phyloP scores from a whole-genome alignment of 2,113 vertebrate genomes.

The Ranitomeya imitator region DNA sequence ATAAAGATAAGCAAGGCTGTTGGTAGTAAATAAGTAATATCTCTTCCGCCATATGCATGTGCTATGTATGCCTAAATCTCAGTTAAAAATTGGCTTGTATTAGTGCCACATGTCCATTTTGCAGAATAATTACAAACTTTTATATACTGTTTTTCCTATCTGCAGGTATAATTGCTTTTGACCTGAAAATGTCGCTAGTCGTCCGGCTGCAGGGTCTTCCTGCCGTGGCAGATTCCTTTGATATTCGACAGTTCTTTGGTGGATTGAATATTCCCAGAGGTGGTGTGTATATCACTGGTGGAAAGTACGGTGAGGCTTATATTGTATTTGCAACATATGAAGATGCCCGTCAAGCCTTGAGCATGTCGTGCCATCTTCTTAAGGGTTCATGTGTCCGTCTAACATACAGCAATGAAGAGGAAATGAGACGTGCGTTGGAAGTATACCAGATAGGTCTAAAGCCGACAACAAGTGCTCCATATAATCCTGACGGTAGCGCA shows the following conservation, averaged over 20 bases:
- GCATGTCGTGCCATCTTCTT: constrained; percentile 86
- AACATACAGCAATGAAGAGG: constrained; percentile 91
- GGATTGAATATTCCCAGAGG: constrained; percentile 98
- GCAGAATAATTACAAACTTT: neutral
- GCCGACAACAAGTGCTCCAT: neutral
- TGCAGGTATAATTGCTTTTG: constrained; percentile 82
- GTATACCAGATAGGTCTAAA: constrained; percentile 70
- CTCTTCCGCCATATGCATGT: too few species aligned
- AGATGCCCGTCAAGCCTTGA: constrained; percentile 95
- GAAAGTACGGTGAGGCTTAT: constrained; percentile 92
- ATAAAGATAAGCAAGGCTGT: too few species aligned
- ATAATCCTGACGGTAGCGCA: too few species aligned
- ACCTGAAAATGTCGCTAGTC: constrained; percentile 92
- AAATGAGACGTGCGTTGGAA: constrained; percentile 92
- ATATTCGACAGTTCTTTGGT: constrained; percentile 97
- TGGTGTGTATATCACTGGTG: constrained; percentile 98
- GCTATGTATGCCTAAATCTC: too few species aligned
- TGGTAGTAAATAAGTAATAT: too few species aligned
- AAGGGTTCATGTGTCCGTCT: constrained; percentile 81
- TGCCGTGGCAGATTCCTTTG: constrained; percentile 91
- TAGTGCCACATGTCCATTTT: neutral
- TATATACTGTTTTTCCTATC: constrained; percentile 54
- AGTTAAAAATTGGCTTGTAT: too few species aligned
- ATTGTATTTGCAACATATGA: constrained; percentile 96
- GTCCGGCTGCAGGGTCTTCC: constrained; percentile 99